Evolutionary conservation across 2,797 vertebrate species (phyloP).

Genomic region (Myripristis jacobus): DNA sequence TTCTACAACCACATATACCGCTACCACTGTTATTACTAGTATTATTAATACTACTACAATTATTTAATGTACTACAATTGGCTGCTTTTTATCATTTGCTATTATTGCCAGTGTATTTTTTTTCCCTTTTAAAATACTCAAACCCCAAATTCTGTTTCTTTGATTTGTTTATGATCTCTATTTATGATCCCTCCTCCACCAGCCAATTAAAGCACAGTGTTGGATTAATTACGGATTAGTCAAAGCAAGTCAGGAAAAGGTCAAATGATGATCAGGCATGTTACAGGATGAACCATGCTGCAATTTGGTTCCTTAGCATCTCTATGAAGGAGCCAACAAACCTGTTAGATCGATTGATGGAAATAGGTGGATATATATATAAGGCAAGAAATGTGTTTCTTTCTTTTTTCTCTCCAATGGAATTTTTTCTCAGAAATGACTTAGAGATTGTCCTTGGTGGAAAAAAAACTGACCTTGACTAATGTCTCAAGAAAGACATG

Average conservation of each 20-base stretch:
- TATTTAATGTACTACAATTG: conserved; percentile 11
- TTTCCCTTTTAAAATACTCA: conserved; percentile 35
- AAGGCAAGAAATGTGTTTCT: too few relatives aligned
- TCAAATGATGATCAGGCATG: conserved; percentile 15
- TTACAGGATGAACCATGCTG: conserved; percentile 6
- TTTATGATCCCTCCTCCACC: background rate
- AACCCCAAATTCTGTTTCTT: background rate
- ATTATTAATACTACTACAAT: background rate
- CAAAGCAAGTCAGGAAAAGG: conserved; percentile 4
- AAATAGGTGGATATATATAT: too few relatives aligned
- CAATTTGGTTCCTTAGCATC: background rate
- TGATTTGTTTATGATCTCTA: too few relatives aligned
- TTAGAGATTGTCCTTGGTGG: too few relatives aligned
- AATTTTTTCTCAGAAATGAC: too few relatives aligned
- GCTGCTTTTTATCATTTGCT: conserved; percentile 14
- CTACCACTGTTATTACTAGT: background rate
- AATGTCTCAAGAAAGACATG: too few relatives aligned
- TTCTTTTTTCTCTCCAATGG: too few relatives aligned
- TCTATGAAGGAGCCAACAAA: too few relatives aligned
- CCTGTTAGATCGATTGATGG: too few relatives aligned
- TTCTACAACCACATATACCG: background rate
- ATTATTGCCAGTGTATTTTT: background rate
- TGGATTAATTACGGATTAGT: background rate
- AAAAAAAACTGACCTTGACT: too few relatives aligned
- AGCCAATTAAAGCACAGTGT: conserved; percentile 21